phyloP scores from a whole-genome alignment of 2,113 vertebrate species.

The Sinocyclocheilus rhinocerous region DNA sequence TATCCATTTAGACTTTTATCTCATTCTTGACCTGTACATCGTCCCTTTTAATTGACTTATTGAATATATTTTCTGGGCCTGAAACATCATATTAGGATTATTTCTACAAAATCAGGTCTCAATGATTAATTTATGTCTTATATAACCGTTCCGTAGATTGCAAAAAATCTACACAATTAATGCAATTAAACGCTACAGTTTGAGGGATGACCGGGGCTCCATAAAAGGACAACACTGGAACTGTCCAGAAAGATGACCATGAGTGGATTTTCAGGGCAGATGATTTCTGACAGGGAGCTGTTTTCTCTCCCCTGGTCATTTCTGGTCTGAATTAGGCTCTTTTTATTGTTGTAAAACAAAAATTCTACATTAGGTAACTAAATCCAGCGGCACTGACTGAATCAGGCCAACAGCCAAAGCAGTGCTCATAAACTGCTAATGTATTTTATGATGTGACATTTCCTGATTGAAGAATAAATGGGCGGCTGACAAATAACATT shows the following conservation, averaged over 20 bases:
- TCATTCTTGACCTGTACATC: not conserved
- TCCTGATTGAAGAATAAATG: conserved; percentile 12
- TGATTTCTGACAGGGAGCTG: conserved; percentile 34
- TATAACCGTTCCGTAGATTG: not conserved
- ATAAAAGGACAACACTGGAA: not conserved
- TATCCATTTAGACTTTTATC: not conserved
- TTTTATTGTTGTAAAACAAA: conserved; percentile 20
- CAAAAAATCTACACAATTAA: conserved; percentile 33
- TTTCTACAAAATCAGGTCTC: not conserved
- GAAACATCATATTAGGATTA: not conserved
- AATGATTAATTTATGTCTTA: not conserved
- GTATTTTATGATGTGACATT: not conserved
- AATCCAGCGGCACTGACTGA: conserved; percentile 10
- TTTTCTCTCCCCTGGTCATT: conserved; percentile 5
- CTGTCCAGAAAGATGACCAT: conserved; percentile 29
- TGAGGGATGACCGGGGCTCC: conserved; percentile 31
- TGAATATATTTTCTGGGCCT: not conserved
- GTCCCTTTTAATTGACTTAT: not conserved
- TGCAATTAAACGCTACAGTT: conserved; percentile 34
- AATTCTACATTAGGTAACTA: conserved; percentile 35
- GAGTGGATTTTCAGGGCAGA: conserved; percentile 32
- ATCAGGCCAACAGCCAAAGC: conserved; percentile 22
- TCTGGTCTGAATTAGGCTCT: conserved; percentile 22
- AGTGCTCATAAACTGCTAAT: not conserved
- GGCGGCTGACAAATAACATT: not conserved